Evolutionary conservation across 1,140 invertebrate species (phyloP), one percentile per base, ranked within the genome.

Genomic region (Drosophila guanche): DNA sequence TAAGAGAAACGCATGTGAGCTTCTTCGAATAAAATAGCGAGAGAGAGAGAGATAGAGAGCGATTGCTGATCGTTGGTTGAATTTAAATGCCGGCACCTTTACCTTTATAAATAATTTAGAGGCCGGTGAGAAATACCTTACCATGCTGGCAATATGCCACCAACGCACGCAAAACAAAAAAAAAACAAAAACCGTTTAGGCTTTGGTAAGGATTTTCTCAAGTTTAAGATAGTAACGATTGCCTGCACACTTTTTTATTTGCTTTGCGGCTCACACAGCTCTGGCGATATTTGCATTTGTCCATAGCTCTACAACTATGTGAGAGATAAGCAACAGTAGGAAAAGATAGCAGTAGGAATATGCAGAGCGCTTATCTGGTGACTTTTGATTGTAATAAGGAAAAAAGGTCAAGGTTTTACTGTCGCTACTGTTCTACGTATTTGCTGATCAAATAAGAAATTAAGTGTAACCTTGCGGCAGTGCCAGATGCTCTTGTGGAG

Each of bases 81-180:
- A 85, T 85, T 78, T 86, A 77, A 85, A 85, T 88, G 77, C 83
- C 74, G 77, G 77, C 67, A 57, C 33, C 33, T 54, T 85, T 77
- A 74, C 68, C 81, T 85, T 85, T 67, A 86, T 86, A 72, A 85
- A 85, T 85, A 86, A 86, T 52, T 65, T 77, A 72, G 63, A 86
- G 80, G 80, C 54, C 80, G 67, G 27, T 59, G 45, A 67, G 53
- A 60, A 84, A 63, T 53, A 48, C 33, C 45, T 55, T 74, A 76
- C 72, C 80, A 74, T 76, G 56, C 69, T 65, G 33, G 52, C 41
- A 53, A 46, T 41, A 58, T 50, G 67, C 67, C 67, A 41, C 37
- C 43, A 8, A 29, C 25, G n/a, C 42, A 45, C 37, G 37, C 27
- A 37, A 8, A 29, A 27, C 12, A 29, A 22, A 3, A 29, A 50